phyloP scores from a whole-genome alignment of 2,888 invertebrate species.

The Ernsta delagoae region DNA sequence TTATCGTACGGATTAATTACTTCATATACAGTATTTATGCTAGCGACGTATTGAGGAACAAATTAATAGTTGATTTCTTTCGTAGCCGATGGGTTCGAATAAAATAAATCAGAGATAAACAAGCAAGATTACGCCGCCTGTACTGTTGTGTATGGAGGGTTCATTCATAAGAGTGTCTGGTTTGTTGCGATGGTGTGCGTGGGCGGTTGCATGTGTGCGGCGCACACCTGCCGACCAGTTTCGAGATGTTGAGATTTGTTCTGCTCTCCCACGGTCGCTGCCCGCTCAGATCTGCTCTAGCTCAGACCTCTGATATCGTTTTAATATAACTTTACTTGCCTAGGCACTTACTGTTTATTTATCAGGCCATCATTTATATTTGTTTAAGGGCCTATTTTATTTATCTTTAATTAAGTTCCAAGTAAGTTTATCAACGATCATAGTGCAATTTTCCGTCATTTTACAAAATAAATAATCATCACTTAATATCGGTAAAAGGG shows the following conservation, averaged over 20 bases:
- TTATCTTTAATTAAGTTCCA: no score
- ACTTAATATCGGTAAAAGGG: no score
- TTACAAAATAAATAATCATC: no score
- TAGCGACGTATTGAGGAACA: constrained; percentile 66
- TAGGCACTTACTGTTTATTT: constrained; percentile 17
- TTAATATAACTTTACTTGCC: constrained; percentile 52
- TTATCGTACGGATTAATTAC: constrained; percentile 75
- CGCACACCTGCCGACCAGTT: constrained; percentile 84
- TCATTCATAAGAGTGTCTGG: constrained; percentile 81
- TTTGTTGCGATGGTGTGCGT: constrained; percentile 56
- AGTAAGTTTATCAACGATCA: no score
- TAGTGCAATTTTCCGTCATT: no score
- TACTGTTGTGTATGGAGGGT: constrained; percentile 54
- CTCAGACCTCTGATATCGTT: constrained; percentile 75
- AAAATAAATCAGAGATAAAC: constrained; percentile 83
- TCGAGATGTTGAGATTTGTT: constrained; percentile 84
- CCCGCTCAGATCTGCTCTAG: constrained; percentile 77
- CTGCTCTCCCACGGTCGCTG: constrained; percentile 84
- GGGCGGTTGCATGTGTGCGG: constrained; percentile 52
- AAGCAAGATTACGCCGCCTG: constrained; percentile 69
- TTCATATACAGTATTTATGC: constrained; percentile 70
- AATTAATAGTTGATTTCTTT: constrained; percentile 79
- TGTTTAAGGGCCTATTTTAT: not conserved
- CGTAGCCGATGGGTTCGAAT: constrained; percentile 74
- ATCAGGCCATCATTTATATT: not conserved